These are phyloP conservation scores for Stictonetta naevosa DNA, from an alignment of 2,113 vertebrate species.

Conservation along the genomic window DNA sequence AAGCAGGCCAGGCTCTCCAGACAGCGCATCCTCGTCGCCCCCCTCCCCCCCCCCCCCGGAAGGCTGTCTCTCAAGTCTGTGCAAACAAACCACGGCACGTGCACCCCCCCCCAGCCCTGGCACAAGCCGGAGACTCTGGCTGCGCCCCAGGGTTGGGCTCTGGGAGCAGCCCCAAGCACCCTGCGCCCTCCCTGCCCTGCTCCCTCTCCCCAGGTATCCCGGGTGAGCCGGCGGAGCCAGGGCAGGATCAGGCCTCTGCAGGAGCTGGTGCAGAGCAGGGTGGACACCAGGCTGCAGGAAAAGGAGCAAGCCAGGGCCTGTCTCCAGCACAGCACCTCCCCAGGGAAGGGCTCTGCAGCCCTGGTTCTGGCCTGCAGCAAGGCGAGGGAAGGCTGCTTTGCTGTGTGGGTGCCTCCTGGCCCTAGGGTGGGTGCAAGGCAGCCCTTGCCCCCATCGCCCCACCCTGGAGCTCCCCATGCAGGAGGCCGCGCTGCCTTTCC, in stretches of 20 bases:
- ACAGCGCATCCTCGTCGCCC: background rate
- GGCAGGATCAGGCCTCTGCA: background rate
- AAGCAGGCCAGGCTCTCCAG: background rate
- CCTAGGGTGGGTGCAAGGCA: too few species aligned
- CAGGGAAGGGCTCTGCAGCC: background rate
- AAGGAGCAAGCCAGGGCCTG: background rate
- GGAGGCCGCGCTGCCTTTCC: too few species aligned
- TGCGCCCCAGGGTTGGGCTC: background rate
- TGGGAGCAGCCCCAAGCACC: background rate
- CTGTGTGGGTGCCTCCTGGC: too few species aligned
- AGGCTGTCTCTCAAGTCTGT: background rate
- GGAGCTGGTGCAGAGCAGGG: background rate
- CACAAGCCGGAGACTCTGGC: background rate
- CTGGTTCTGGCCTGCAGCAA: background rate
- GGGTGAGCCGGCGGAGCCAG: rapidly evolving
- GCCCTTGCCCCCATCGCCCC: background rate
- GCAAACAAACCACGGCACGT: background rate
- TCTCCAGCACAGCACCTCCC: background rate
- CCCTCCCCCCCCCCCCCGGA: background rate
- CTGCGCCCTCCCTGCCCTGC: background rate
- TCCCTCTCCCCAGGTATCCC: background rate
- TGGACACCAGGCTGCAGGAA: background rate
- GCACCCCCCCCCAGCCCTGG: rapidly evolving
- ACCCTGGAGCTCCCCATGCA: too few species aligned
- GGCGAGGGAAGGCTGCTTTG: too few species aligned